Evolutionary conservation across 1,140 invertebrate genomes (phyloP).

Genomic region (Atopsyche davidsoni): DNA sequence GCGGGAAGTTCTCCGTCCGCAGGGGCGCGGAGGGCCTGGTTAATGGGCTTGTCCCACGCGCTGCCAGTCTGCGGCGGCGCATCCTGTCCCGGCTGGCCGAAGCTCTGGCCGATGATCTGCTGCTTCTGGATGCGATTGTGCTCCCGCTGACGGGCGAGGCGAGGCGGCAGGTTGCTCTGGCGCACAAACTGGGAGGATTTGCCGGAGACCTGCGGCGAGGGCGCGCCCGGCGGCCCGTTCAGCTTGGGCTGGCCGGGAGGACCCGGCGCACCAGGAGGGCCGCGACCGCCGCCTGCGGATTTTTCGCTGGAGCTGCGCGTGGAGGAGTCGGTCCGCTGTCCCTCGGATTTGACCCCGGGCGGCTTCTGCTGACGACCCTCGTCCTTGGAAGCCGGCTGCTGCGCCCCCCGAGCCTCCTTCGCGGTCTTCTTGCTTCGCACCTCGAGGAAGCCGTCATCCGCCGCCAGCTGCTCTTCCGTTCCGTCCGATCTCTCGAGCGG

Average conservation of each 20-base stretch:
- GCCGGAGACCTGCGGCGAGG: conserved; percentile 33
- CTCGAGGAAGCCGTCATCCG: conserved; percentile 81
- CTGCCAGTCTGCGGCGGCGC: conserved; percentile 63
- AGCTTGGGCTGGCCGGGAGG: conserved; percentile 45
- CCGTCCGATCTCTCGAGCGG: conserved; percentile 32
- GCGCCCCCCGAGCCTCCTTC: conserved; percentile 54
- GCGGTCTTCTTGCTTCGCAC: conserved; percentile 75
- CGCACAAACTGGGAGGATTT: conserved; percentile 52
- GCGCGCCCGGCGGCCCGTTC: conserved; percentile 45
- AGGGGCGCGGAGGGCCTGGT: conserved; percentile 53
- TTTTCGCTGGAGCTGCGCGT: conserved; percentile 45
- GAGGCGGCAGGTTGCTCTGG: conserved; percentile 62
- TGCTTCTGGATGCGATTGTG: conserved; percentile 32
- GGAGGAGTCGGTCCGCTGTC: conserved; percentile 42
- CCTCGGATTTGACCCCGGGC: conserved; percentile 40
- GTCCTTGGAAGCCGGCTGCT: conserved; percentile 36
- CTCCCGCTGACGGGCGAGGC: conserved; percentile 71
- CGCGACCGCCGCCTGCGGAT: conserved; percentile 30
- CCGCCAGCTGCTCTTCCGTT: conserved; percentile 40
- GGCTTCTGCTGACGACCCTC: conserved; percentile 35
- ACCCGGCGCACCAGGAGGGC: conserved; percentile 34
- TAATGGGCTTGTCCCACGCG: conserved; percentile 82
- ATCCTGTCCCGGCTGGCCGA: conserved; percentile 39
- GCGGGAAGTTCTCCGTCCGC: no score
- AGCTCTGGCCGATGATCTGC: conserved; percentile 17